Evolutionary conservation across 2,797 vertebrate genomes (phyloP).

Genomic region (Scomberomorus guttatus): DNA sequence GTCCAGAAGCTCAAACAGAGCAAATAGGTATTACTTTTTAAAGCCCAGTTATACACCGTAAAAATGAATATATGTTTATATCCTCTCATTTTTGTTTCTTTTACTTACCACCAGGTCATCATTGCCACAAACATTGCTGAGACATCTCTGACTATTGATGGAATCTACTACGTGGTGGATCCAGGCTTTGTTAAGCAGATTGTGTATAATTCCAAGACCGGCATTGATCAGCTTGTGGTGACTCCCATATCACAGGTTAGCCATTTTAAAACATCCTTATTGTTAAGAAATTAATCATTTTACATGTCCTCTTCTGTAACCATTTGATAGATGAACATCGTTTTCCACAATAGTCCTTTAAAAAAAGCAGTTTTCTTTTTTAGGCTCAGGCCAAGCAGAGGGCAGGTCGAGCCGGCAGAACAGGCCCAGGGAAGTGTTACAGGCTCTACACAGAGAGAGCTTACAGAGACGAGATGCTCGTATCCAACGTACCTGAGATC

Average conservation of each 20-base stretch:
- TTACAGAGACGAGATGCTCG: slow-evolving; percentile 98
- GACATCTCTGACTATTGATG: slow-evolving; percentile 94
- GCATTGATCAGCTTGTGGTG: slow-evolving; percentile 95
- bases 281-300: background rate
- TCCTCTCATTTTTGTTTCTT: background rate
- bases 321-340: background rate
- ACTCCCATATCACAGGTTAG: slow-evolving; percentile 95
- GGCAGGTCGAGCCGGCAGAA: slow-evolving; percentile 95
- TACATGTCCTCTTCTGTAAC: background rate
- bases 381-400: slow-evolving; percentile 99
- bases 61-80: background rate
- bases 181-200: slow-evolving; percentile 97
- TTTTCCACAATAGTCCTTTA: slow-evolving; percentile 76
- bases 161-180: slow-evolving; percentile 95
- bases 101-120: slow-evolving; percentile 85
- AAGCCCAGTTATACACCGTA: background rate
- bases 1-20: background rate
- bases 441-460: slow-evolving; percentile 96
- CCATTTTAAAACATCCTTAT: background rate
- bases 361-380: too few relatives aligned
- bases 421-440: slow-evolving; percentile 96
- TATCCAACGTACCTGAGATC: slow-evolving; percentile 98
- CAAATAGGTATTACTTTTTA: background rate
- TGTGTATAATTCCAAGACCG: slow-evolving; percentile 95
- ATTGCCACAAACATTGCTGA: slow-evolving; percentile 96